A percentile compares a stretch with the other conserved stretches of the same genome.
Evolutionary conservation across 2,888 invertebrate species (phyloP).

Genomic region (Pristionchus japonicus): DNA sequence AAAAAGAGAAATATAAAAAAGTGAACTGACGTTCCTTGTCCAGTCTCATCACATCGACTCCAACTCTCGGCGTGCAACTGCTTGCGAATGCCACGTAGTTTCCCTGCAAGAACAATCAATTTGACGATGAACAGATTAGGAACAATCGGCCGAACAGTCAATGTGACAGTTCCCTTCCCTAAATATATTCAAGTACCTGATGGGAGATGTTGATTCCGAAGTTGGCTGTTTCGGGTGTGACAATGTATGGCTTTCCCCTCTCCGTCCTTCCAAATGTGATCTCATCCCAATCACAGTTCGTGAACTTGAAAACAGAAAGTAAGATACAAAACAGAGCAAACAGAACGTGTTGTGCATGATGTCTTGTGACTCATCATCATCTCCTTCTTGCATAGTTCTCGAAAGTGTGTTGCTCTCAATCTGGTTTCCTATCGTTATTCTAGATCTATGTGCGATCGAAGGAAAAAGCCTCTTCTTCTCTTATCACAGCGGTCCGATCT

Average conservation of each 20-base stretch:
- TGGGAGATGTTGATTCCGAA: conserved; percentile 74
- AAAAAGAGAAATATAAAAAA: background rate
- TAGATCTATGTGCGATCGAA: background rate
- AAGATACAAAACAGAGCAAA: no score
- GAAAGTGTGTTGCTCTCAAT: background rate
- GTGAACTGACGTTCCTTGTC: conserved; percentile 66
- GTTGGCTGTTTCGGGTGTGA: conserved; percentile 58
- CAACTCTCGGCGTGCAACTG: conserved; percentile 70
- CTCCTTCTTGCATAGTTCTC: background rate
- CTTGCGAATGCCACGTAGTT: conserved; percentile 74
- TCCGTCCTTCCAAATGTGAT: conserved; percentile 72
- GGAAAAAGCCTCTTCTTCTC: background rate
- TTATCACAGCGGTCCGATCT: conserved; percentile 30
- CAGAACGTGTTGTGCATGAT: no score
- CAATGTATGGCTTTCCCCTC: conserved; percentile 72
- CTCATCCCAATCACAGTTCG: conserved; percentile 67
- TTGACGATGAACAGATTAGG: no score
- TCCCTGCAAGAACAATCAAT: conserved; percentile 57
- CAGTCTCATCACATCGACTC: conserved; percentile 74
- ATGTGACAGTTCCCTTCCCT: no score
- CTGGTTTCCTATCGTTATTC: background rate
- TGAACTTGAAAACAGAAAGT: conserved; percentile 51
- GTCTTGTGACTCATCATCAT: background rate
- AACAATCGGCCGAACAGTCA: no score
- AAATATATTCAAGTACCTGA: conserved; percentile 69